Base-by-base conservation (phyloP, 2,888 invertebrate genomes). In the Frankliniella intonsa region DNA sequence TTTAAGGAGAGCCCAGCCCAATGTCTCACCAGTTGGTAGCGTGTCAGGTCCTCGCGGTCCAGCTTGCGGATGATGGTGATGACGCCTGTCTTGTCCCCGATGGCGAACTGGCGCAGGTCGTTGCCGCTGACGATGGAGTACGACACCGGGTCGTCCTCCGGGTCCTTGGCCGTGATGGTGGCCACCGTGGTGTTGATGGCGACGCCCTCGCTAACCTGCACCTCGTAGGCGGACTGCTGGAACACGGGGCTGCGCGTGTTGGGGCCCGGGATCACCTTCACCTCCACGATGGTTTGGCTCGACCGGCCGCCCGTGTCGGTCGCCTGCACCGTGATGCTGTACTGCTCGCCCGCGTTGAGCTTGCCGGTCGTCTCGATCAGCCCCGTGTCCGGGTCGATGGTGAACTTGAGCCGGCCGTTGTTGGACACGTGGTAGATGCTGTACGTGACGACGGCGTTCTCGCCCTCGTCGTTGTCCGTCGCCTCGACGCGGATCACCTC, bases 361-460 rank as follows among this genome's bases (percentile, higher is more conserved):
- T 94, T 94, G 7, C 94, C 94, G n/a, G 92, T 91, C 25, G 95
- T 93, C 83, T 95, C 93, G 87, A 94, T 92, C 84, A 93, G 91
- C 49, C 97, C 97, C 19, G 93, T 93, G 85, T 90, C 90, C 81
- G 94, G 92, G 86, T 97, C 93, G 85, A 97, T 95, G 85, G 91
- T 91, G 87, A 97, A 97, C 88, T 95, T 96, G 86, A 93, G 94
- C 83, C 93, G 91, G 1, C 96, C 97, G 88, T 96, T 96, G 88
- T 96, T 97, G 83, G 96, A 96, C 12, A 97, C 95, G 89, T 97
- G 96, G 87, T 95, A 94, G 84, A 97, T 95, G 85, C 93, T 93
- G 89, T 95, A 97, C 69, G 92, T 91, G 83, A 96, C 91, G 82
- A 92, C 91, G 27, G 96, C 95, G 88, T 96, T 96, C 86, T 93